Evolutionary conservation across 1,140 invertebrate genomes (phyloP).

Genomic region (Plodia interpunctella): DNA sequence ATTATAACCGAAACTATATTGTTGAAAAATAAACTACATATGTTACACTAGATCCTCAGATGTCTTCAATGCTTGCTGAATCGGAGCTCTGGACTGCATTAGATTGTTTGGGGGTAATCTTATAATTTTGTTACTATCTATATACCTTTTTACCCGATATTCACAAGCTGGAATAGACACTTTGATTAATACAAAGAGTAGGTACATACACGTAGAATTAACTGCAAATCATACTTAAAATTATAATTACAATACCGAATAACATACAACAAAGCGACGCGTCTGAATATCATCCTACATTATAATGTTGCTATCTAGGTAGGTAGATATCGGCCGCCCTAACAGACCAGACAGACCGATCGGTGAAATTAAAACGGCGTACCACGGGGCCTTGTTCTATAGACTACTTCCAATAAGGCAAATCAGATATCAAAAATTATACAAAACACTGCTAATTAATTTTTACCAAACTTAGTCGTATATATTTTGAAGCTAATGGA

Average conservation of each 20-base stretch:
- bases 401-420: slow-evolving; percentile 27
- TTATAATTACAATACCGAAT: slow-evolving; percentile 15
- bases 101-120: slow-evolving; percentile 37
- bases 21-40: slow-evolving; percentile 59
- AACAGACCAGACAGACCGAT: slow-evolving; percentile 40
- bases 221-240: slow-evolving; percentile 23
- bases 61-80: slow-evolving; percentile 94
- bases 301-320: slow-evolving; percentile 64
- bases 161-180: slow-evolving; percentile 85
- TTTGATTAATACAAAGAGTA: slow-evolving; percentile 22
- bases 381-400: slow-evolving; percentile 22
- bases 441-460: slow-evolving; percentile 24
- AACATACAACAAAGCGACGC: slow-evolving; percentile 37
- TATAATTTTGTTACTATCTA: slow-evolving; percentile 73
- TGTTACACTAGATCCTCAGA: slow-evolving; percentile 86
- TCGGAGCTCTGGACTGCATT: slow-evolving; percentile 81
- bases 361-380: slow-evolving; percentile 59
- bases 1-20: slow-evolving; percentile 55
- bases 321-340: slow-evolving; percentile 56
- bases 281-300: slow-evolving; percentile 51
- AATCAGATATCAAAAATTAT: slow-evolving; percentile 25
- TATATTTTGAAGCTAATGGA: slow-evolving; percentile 37
- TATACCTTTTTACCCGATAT: slow-evolving; percentile 81
- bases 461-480: slow-evolving; percentile 26
- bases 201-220: slow-evolving; percentile 20